Percentiles rank a stretch among this genome's conserved stretches.
Evolutionary conservation across 2,797 vertebrate species (phyloP).

Genomic region (Sciurus carolinensis): DNA sequence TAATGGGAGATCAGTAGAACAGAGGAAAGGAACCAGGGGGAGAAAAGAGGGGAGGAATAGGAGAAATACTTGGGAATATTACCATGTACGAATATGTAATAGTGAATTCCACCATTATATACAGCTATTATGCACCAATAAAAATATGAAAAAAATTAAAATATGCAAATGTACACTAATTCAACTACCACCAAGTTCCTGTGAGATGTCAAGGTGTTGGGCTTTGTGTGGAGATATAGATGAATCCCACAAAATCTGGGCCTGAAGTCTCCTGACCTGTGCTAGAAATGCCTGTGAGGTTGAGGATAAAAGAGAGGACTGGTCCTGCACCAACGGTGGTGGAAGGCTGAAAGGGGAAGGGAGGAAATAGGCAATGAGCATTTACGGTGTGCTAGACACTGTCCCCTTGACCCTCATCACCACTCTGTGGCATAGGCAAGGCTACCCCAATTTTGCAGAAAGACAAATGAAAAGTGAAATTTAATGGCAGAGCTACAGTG

Average conservation of each 20-base stretch:
- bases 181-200: neutral
- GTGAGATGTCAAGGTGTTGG: neutral
- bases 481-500: neutral
- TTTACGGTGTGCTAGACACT: accelerated
- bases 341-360: neutral
- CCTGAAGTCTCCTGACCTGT: neutral
- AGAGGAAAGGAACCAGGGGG: too few species aligned
- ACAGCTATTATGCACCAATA: too few species aligned
- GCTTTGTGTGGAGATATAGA: neutral
- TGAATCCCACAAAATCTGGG: neutral
- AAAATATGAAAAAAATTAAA: too few species aligned
- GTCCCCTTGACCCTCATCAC: neutral
- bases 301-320: neutral
- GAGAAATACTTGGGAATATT: too few species aligned
- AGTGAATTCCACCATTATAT: too few species aligned
- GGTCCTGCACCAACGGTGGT: neutral
- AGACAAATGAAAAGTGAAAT: neutral
- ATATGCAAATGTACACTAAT: too few species aligned
- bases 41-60: too few species aligned
- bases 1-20: too few species aligned
- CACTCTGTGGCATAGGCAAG: neutral
- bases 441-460: neutral
- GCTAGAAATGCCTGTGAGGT: neutral
- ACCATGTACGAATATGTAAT: too few species aligned
- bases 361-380: neutral